Base-by-base conservation (phyloP, 2,113 vertebrate genomes). In the Myrmecobius fasciatus region DNA sequence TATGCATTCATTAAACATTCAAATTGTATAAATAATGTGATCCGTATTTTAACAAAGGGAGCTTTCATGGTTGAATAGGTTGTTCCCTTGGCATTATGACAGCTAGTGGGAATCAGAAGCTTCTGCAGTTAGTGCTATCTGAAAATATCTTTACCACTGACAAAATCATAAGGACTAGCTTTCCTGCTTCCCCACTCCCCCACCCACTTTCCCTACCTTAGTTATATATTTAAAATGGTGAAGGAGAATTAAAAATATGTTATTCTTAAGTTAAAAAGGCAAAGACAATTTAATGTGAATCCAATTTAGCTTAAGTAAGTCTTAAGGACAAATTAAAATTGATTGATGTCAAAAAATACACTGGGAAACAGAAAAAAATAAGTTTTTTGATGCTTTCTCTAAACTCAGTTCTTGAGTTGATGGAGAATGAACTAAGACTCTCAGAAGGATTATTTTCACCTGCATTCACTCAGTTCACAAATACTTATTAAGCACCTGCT, bases 41-140 rank as follows among this genome's bases (percentile, higher is more conserved):
- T 96, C 89, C 96, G 90, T 95, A 96, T 97, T 95, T 95, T 97
- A 97, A 96, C 95, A 97, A 97, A 98, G 96, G 25, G 97, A 97
- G 43, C 4, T 96, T 98, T 98, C 92, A 95, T 60, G 60, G 26
- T 83, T 98, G 95, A 94, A 83, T 96, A 94, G 94, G 75, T 98
- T 94, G 93, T 96, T 97, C 91, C 88, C 46, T 95, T 94, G 94
- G 94, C 96, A 96, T 96, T 96, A 96, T 97, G 97, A 96, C 96
- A 97, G 95, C 93, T 95, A 60, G 51, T 93, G 93, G 96, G 52
- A 96, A 95, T 46, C 92, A 46, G 89, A 95, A 95, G 93, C 92
- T 93, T 96, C 91, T 94, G 54, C 25, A 92, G 93, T 97, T 56
- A 95, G 97, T 93, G 53, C 89, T 94, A 88, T 94, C 52, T 95